Percentiles rank a stretch among this genome's conserved stretches.
phyloP scores from a whole-genome alignment of 2,888 invertebrate species.

The Phalera bucephala region DNA sequence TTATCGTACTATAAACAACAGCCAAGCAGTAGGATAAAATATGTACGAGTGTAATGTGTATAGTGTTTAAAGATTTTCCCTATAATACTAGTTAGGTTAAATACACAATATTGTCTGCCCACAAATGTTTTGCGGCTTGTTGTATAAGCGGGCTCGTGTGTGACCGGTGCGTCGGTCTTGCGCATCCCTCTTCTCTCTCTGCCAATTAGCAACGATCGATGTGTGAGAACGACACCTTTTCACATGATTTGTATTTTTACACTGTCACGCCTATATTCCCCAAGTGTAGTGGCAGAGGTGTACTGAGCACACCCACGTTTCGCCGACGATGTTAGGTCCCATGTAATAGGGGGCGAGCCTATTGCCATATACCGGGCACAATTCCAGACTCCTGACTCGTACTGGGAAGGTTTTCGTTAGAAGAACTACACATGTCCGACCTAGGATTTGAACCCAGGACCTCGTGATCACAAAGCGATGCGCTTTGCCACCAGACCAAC shows the following conservation, averaged over 20 bases:
- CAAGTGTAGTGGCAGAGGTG: no score
- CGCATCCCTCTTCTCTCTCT: not conserved
- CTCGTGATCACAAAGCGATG: no score
- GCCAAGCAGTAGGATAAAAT: slow-evolving; percentile 54
- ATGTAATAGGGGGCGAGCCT: no score
- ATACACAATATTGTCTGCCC: slow-evolving; percentile 34
- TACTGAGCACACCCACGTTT: no score
- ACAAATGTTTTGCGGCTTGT: slow-evolving; percentile 38
- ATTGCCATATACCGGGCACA: no score
- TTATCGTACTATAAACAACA: slow-evolving; percentile 10
- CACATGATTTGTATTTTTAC: slow-evolving; percentile 1
- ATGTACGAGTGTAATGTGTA: slow-evolving; percentile 43
- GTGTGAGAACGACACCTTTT: not conserved
- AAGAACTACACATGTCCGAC: no score
- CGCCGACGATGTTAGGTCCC: no score
- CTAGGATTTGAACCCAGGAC: no score
- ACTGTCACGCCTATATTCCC: no score
- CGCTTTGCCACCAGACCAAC: no score
- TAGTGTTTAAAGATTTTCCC: slow-evolving; percentile 44
- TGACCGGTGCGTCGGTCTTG: not conserved
- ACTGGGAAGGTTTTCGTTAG: no score
- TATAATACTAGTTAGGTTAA: slow-evolving; percentile 51
- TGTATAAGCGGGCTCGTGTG: slow-evolving; percentile 38
- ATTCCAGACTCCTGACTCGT: no score
- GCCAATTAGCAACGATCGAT: not conserved